phyloP scores from a whole-genome alignment of 2,113 vertebrate species.

The Mesoclemmys tuberculata region DNA sequence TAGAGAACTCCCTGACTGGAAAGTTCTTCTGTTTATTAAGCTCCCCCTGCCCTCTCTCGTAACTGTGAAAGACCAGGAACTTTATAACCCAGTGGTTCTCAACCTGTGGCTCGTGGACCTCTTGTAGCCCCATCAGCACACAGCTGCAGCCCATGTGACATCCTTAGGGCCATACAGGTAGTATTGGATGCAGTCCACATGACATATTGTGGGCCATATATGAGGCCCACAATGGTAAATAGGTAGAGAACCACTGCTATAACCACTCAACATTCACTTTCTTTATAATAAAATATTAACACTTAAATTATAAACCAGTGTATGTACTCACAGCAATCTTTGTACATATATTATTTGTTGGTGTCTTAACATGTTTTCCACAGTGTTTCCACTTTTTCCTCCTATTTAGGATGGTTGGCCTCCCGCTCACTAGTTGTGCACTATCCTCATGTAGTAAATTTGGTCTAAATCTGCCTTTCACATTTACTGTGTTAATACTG shows the following conservation, averaged over 20 bases:
- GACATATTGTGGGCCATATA: too few species aligned
- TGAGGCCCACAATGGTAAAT: too few species aligned
- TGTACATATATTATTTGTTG: not conserved
- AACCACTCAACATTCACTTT: not conserved
- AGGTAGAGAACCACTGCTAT: too few species aligned
- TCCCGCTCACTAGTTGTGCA: not conserved
- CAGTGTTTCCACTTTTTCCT: not conserved
- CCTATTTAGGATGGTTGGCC: not conserved
- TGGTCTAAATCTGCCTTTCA: not conserved
- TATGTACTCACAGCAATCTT: not conserved
- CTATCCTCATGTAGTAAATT: not conserved
- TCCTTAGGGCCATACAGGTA: too few species aligned
- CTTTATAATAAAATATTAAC: not conserved
- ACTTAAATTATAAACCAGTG: not conserved
- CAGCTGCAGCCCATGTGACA: too few species aligned
- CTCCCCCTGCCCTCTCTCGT: not conserved
- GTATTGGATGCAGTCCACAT: too few species aligned
- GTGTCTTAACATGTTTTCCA: not conserved
- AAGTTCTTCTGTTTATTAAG: not conserved
- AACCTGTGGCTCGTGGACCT: too few species aligned
- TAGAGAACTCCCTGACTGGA: not conserved
- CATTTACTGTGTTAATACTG: not conserved
- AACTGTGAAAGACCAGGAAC: not conserved
- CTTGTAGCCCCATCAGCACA: too few species aligned
- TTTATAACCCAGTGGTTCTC: not conserved